Percentiles rank a stretch among this genome's conserved stretches.
These are phyloP conservation scores for Setipinna tenuifilis DNA, from an alignment of 2,797 vertebrate species.

Conservation along the genomic window DNA sequence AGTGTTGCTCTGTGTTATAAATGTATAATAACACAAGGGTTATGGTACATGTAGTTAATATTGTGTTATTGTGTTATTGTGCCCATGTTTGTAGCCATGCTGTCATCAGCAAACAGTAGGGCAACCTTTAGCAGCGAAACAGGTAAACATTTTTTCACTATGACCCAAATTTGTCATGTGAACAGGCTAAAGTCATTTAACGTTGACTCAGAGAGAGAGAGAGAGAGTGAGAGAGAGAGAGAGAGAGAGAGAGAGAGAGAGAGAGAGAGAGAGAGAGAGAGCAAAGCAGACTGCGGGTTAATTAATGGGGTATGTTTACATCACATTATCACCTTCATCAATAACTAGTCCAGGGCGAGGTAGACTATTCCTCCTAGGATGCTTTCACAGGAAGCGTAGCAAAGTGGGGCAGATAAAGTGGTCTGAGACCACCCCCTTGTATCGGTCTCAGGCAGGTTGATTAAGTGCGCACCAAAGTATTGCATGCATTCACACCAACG, in stretches of 20 bases:
- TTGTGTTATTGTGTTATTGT: too few relatives aligned
- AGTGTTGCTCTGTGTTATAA: too few relatives aligned
- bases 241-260: constrained; percentile 5
- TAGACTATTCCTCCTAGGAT: not conserved
- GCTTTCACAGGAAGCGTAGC: too few relatives aligned
- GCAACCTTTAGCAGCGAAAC: not conserved
- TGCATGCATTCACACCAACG: too few relatives aligned
- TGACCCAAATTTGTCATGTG: constrained; percentile 11
- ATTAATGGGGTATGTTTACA: constrained; percentile 19
- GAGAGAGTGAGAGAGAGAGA: not conserved
- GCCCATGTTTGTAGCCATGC: too few relatives aligned
- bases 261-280: constrained; percentile 14
- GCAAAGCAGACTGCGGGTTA: not conserved
- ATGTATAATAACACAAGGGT: too few relatives aligned
- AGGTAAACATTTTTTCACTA: not conserved
- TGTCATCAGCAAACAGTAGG: too few relatives aligned
- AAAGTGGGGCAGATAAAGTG: too few relatives aligned
- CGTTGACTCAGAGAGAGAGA: constrained; percentile 12
- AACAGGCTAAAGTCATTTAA: constrained; percentile 23
- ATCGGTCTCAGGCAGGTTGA: too few relatives aligned
- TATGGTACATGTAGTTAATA: too few relatives aligned
- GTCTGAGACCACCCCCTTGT: too few relatives aligned
- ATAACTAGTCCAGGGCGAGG: not conserved
- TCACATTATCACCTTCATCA: constrained; percentile 14
- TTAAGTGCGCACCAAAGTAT: too few relatives aligned